Evolutionary conservation across 1,140 invertebrate species (phyloP), one percentile per base, ranked within the genome.

Genomic region (Phymorhynchus buccinoides): DNA sequence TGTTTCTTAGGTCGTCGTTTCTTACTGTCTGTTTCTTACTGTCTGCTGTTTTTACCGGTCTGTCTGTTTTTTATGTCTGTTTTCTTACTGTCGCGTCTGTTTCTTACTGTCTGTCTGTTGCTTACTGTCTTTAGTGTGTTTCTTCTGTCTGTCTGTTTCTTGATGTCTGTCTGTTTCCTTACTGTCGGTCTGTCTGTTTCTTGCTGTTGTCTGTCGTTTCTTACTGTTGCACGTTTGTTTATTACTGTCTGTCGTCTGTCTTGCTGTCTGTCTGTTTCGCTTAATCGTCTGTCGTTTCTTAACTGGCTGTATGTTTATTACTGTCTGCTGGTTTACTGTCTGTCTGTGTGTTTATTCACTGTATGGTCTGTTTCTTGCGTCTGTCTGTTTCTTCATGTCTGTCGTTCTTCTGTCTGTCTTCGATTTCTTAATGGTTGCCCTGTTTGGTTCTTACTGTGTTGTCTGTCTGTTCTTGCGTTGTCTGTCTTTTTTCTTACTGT

Each of bases 71-170:
- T 66, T n/a, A 16, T 66, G 9, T 66, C 62, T 66, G 9, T 35
- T 35, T 4, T 78, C 41, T 78, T 12, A 35, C 41, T 78, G 7
- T 41, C 41, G n/a, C 39, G 7, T 78, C 41, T 78, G 12, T 78
- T 30, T 44, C 12, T 78, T 35, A 35, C 4, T 44, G 18, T 78
- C 9, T 44, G 18, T 78, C 9, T 37, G 3, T 37, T 30, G 12
- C 80, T 39, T 35, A 35, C 56, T 66, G 30, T 82, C 56, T 82
- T 37, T 82, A 22, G 30, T 82, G 52, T 68, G 35, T 82, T 56
- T 68, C 39, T 82, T 56, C 37, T 83, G n/a, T 71, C 18, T 83
- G 6, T 71, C 66, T 66, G 16, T 37, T 16, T 66, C 52, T 68
- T 37, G 62, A 48, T 68, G 32, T 82, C 80, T 16, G 39, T 62